These are phyloP conservation scores for Salvator merianae DNA, from an alignment of 2,113 vertebrate species.

Conservation along the genomic window DNA sequence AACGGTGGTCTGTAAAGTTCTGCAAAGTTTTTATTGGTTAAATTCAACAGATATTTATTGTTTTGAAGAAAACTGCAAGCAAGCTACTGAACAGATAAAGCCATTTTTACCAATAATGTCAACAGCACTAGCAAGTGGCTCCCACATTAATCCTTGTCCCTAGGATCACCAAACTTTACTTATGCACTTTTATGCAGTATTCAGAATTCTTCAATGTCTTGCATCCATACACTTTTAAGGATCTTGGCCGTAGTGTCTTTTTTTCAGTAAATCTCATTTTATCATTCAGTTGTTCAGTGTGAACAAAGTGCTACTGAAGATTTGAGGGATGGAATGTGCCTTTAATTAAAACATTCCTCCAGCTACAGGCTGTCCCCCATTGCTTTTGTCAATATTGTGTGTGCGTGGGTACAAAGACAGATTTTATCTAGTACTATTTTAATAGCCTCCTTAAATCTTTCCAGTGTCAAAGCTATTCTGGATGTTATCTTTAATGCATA, in stretches of 20 bases:
- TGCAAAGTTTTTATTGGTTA: neutral
- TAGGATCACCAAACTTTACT: no score
- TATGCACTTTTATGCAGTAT: neutral
- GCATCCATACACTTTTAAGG: neutral
- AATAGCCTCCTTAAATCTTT: neutral
- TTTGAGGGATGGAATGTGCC: neutral
- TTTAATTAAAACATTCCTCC: neutral
- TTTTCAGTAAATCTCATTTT: neutral
- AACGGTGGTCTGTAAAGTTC: neutral
- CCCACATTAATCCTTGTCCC: neutral
- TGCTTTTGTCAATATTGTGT: no score
- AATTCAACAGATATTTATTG: neutral
- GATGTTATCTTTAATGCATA: no score
- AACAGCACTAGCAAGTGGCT: neutral
- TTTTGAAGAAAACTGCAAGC: no score
- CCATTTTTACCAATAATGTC: no score
- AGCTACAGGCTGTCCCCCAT: no score
- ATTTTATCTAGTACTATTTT: neutral
- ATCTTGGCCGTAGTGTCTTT: neutral
- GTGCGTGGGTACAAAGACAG: no score
- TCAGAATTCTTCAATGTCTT: neutral
- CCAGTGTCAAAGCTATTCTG: neutral
- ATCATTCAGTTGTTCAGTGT: neutral
- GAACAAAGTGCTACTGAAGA: neutral
- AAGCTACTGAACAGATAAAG: no score